These are phyloP conservation scores for Platycheirus rosarum DNA, from an alignment of 2,888 invertebrate species.

Conservation along the genomic window DNA sequence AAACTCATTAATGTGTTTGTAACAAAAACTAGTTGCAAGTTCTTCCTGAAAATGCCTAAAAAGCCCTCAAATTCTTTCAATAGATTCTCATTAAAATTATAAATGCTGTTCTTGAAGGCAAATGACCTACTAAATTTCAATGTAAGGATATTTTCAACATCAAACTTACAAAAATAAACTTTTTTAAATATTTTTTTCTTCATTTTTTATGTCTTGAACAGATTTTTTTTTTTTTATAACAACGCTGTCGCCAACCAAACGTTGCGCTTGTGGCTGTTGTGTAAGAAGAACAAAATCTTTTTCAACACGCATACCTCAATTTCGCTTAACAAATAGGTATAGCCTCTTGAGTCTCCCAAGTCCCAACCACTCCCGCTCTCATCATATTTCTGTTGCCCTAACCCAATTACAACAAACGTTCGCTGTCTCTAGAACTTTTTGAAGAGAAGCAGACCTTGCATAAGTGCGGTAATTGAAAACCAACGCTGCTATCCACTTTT, in stretches of 20 bases:
- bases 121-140: no score
- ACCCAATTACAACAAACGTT: slow-evolving; percentile 66
- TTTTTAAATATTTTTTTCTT: no score
- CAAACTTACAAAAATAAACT: background rate
- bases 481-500: slow-evolving; percentile 16
- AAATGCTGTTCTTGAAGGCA: no score
- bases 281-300: slow-evolving; percentile 27
- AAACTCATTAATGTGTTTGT: no score
- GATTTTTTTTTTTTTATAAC: no score
- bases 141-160: no score
- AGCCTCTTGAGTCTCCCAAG: slow-evolving; percentile 25
- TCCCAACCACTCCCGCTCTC: slow-evolving; percentile 22
- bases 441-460: slow-evolving; percentile 57
- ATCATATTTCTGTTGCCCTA: slow-evolving; percentile 37
- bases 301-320: slow-evolving; percentile 9
- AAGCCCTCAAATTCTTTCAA: no score
- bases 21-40: no score
- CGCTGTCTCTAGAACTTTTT: slow-evolving; percentile 23
- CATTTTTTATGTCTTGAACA: no score
- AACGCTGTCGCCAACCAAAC: slow-evolving; percentile 1
- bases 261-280: slow-evolving; percentile 23
- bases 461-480: slow-evolving; percentile 70
- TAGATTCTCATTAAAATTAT: no score
- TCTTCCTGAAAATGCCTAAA: no score
- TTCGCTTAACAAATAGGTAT: background rate